These are phyloP conservation scores for Stigmatopora nigra DNA, from an alignment of 2,113 vertebrate genomes.

Conservation along the genomic window DNA sequence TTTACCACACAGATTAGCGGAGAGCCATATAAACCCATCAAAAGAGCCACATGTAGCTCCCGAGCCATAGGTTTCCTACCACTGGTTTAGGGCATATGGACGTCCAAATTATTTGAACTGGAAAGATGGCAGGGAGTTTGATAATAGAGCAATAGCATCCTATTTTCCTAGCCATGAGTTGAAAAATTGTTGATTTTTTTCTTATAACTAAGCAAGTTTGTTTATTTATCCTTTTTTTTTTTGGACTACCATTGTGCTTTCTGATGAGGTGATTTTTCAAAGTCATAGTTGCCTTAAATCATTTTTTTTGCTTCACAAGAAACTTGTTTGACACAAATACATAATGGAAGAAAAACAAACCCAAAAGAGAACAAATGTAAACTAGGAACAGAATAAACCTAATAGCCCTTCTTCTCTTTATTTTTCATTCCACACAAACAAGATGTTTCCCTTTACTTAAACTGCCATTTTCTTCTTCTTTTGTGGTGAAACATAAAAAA, in stretches of 20 bases:
- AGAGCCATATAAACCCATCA: too few relatives aligned
- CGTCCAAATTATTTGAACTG: too few relatives aligned
- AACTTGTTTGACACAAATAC: background rate
- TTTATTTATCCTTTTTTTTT: background rate
- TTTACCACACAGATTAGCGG: too few relatives aligned
- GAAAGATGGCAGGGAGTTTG: too few relatives aligned
- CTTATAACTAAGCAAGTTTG: background rate
- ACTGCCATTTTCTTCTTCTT: constrained; percentile 11
- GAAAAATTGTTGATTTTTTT: background rate
- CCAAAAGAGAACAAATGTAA: background rate
- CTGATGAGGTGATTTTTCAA: background rate
- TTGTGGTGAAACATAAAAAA: background rate
- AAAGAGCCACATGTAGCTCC: too few relatives aligned
- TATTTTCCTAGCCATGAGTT: background rate
- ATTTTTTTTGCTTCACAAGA: background rate
- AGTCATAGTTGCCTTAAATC: background rate
- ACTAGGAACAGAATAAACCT: background rate
- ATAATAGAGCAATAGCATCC: background rate
- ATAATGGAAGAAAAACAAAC: background rate
- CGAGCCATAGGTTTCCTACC: too few relatives aligned
- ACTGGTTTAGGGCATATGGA: too few relatives aligned
- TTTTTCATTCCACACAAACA: constrained; percentile 6
- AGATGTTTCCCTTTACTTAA: constrained; percentile 10
- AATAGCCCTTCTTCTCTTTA: background rate
- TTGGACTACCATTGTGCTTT: background rate